phyloP scores from a whole-genome alignment of 2,113 vertebrate species.

The Salminus brasiliensis region DNA sequence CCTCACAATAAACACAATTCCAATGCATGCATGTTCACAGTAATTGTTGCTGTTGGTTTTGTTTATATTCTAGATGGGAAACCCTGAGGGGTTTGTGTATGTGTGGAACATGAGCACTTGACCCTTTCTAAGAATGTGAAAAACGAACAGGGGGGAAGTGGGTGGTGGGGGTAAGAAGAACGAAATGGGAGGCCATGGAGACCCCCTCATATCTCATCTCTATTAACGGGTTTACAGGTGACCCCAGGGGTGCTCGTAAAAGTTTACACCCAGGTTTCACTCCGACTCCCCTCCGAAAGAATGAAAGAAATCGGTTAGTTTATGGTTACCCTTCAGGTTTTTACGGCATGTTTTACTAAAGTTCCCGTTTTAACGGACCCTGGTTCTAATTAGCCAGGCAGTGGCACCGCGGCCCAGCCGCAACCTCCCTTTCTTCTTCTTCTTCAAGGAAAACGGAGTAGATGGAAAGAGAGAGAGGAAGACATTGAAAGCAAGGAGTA shows the following conservation, averaged over 20 bases:
- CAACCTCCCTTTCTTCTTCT: constrained; percentile 70
- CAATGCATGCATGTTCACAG: not conserved
- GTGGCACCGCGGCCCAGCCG: constrained; percentile 67
- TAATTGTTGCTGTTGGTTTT: constrained; percentile 27
- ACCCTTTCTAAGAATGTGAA: constrained; percentile 75
- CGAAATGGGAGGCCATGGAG: constrained; percentile 81
- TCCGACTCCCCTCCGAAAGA: constrained; percentile 79
- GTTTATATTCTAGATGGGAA: not conserved
- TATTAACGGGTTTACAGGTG: constrained; percentile 84
- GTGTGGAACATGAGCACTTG: constrained; percentile 70
- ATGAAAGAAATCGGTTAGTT: constrained; percentile 84
- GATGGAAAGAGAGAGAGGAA: constrained; percentile 26
- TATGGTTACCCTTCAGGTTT: constrained; percentile 83
- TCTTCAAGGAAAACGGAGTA: constrained; percentile 61
- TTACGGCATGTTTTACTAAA: constrained; percentile 87
- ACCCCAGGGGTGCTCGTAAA: constrained; percentile 84
- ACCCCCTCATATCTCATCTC: constrained; percentile 83
- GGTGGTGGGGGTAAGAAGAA: constrained; percentile 43
- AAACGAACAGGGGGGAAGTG: constrained; percentile 60
- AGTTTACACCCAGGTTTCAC: constrained; percentile 81
- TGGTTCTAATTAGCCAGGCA: constrained; percentile 82
- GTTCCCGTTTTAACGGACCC: constrained; percentile 82
- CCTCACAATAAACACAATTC: not conserved
- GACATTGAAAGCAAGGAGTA: constrained; percentile 60
- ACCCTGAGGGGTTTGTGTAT: constrained; percentile 43